Conservation (phyloP, 2,888 invertebrate species). For the Trachelus iudaicus region DNA sequence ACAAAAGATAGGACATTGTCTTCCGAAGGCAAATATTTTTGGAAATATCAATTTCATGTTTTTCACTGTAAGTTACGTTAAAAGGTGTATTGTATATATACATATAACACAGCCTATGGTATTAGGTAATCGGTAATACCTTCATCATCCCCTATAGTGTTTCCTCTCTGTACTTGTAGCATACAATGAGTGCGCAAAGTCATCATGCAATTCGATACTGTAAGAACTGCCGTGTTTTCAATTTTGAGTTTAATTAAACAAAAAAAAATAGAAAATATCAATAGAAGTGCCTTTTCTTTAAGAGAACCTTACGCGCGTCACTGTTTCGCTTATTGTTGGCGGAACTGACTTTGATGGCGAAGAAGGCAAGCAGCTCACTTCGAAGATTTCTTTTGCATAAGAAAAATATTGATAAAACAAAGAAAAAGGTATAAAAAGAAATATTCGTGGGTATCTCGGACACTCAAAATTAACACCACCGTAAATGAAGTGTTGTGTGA, state of each 20-base stretch:
- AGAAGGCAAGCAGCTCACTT: too few species aligned
- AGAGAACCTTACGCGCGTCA: too few species aligned
- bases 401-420: slow-evolving; percentile 7
- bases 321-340: too few species aligned
- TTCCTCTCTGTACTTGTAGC: neutral
- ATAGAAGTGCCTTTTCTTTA: too few species aligned
- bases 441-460: too few species aligned
- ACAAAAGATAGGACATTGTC: neutral
- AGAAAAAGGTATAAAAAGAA: neutral
- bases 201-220: too few species aligned
- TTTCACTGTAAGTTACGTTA: neutral
- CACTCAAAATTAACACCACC: neutral
- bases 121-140: neutral
- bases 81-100: neutral
- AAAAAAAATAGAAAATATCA: too few species aligned
- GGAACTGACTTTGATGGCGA: too few species aligned
- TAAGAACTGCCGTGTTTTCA: too few species aligned
- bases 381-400: neutral
- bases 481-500: slow-evolving; percentile 11
- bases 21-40: neutral
- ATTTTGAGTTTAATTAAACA: too few species aligned
- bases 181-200: neutral
- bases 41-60: neutral
- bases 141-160: neutral
- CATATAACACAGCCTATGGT: neutral